phyloP scores from a whole-genome alignment of 2,888 invertebrate genomes.

The Hypercompe scribonia region DNA sequence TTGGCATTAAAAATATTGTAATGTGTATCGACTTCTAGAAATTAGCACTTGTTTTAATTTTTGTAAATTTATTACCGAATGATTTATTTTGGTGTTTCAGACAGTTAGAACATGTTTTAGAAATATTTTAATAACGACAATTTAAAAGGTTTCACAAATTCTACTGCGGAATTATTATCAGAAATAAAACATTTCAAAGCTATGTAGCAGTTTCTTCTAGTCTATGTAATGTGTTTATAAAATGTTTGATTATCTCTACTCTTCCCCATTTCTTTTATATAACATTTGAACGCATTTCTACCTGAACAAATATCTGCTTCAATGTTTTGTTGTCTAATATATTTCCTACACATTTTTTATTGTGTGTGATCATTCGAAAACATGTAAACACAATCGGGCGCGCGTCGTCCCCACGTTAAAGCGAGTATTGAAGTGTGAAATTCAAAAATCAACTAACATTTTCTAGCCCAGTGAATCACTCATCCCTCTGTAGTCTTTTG shows the following conservation, averaged over 20 bases:
- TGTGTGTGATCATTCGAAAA: conserved; percentile 53
- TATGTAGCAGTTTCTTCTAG: not conserved
- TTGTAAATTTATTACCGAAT: no score
- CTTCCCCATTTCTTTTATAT: conserved; percentile 25
- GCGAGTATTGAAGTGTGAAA: conserved; percentile 77
- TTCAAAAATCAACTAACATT: conserved; percentile 86
- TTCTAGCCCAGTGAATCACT: conserved; percentile 81
- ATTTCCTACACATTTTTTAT: conserved; percentile 41
- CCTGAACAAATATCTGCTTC: conserved; percentile 39
- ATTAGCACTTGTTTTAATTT: no score
- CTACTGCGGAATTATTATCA: not conserved
- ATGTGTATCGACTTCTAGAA: no score
- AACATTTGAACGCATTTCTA: conserved; percentile 36
- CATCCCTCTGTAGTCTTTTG: conserved; percentile 77
- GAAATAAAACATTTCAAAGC: not conserved
- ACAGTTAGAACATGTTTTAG: not conserved
- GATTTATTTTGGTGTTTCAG: not conserved
- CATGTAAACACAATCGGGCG: conserved; percentile 65
- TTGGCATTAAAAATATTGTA: no score
- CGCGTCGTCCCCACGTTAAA: conserved; percentile 63
- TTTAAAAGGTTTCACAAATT: not conserved
- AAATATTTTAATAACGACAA: not conserved
- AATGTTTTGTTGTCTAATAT: conserved; percentile 40
- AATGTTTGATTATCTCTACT: conserved; percentile 38
- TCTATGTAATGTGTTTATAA: conserved; percentile 23